Evolutionary conservation across 2,797 vertebrate genomes (phyloP).

Genomic region (Nothura maculosa): DNA sequence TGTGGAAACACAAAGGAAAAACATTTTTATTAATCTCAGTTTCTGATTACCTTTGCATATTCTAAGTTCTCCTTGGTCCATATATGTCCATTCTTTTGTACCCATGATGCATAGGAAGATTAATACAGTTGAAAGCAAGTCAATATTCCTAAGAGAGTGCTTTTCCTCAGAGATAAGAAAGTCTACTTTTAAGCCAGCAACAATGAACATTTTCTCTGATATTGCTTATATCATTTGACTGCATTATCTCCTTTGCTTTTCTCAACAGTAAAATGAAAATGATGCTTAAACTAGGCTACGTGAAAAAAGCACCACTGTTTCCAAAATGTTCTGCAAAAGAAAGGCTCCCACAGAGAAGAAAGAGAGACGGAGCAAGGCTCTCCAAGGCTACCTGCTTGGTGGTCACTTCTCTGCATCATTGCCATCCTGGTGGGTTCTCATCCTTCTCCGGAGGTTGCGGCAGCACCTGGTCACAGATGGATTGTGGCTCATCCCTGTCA

Average conservation of each 20-base stretch:
- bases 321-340: background rate
- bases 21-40: background rate
- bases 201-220: background rate
- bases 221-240: background rate
- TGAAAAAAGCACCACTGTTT: background rate
- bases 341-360: background rate
- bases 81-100: background rate
- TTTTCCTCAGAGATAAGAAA: background rate
- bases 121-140: background rate
- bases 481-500: background rate
- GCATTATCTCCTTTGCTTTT: background rate
- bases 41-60: background rate
- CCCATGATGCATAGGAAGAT: background rate
- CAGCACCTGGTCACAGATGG: background rate
- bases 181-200: background rate
- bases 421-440: background rate
- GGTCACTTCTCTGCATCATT: too few species aligned
- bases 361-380: background rate
- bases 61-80: background rate
- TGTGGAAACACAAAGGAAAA: background rate
- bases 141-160: background rate
- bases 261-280: background rate
- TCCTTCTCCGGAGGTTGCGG: too few species aligned
- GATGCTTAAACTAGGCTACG: background rate
- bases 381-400: background rate